A percentile compares a stretch with the other conserved stretches of the same genome.
Evolutionary conservation across 2,113 vertebrate species (phyloP).

Genomic region (Pseudois nayaur): DNA sequence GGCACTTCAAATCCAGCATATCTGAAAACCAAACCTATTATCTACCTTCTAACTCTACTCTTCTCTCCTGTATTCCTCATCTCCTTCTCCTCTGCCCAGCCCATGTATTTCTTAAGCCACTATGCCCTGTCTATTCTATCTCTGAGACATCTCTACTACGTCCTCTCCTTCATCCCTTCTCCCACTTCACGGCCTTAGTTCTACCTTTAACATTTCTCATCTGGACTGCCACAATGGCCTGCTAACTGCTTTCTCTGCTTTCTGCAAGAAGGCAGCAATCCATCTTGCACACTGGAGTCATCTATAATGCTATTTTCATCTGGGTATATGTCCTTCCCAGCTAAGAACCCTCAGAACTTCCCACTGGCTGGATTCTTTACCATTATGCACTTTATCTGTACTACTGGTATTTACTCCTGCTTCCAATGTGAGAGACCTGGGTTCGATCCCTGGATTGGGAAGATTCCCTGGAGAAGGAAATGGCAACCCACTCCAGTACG

Average conservation of each 20-base stretch:
- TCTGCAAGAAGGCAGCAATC: neutral
- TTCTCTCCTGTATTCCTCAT: neutral
- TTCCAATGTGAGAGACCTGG: neutral
- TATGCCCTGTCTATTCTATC: neutral
- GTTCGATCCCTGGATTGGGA: too few relatives aligned
- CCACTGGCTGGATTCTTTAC: neutral
- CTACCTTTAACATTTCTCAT: neutral
- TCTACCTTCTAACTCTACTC: neutral
- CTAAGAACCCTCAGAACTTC: neutral
- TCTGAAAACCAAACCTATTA: constrained; percentile 1
- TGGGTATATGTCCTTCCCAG: neutral
- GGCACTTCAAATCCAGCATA: neutral
- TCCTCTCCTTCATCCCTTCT: neutral
- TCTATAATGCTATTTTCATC: neutral
- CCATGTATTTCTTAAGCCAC: neutral
- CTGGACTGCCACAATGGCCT: neutral
- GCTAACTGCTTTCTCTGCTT: constrained; percentile 21
- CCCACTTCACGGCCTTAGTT: neutral
- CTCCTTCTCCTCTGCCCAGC: neutral
- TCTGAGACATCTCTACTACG: neutral
- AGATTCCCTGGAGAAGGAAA: too few relatives aligned
- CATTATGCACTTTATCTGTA: neutral
- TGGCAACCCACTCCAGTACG: too few relatives aligned
- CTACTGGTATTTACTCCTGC: neutral
- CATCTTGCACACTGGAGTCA: neutral